Base-by-base conservation (phyloP, 2,888 invertebrate species). In the Chaetogeoica ovagalla region DNA sequence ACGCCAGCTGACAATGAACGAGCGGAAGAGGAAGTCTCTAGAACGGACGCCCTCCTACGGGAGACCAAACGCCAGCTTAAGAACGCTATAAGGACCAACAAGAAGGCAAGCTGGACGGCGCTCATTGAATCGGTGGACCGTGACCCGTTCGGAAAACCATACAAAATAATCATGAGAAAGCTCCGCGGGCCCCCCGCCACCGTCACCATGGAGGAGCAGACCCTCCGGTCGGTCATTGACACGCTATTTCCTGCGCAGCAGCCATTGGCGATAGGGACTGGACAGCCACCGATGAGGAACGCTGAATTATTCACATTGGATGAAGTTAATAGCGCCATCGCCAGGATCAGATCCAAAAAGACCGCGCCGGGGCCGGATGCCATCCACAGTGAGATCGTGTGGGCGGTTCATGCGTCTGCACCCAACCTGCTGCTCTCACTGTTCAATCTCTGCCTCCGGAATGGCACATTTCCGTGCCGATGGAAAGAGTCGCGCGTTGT, bases 221-320 rank as follows among this genome's bases (percentile, higher is more conserved):
- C 21, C 4, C 21, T 66, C 6, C 0, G n/a, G 1, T 23, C 21
- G 2, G 23, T 48, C 1, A 15, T 48, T 0, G n/a, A 13, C 7
- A 48, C 21, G 0, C 66, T 66, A 0, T 66, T 66, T 37, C 66
- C 66, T n/a, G 0, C 17, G 9, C 11, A 39, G 9, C 11, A 2
- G n/a, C 23, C 3, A 21, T 0, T 9, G 15, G 15, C 5, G 0
- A 8, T 2, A 21, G 8, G 15, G 13, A 0, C 4, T 4, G 48
- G 11, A 2, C 5, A 17, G 21, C 2, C 23, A 0, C 7, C 7
- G 13, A 13, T 0, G n/a, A 48, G 1, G 0, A 1, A 1, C 0
- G n/a, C 6, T 1, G 66, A 23, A 2, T 15, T 2, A 0, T 66
- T 66, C 48, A 48, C 21, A 0, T 0, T 0, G 21, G 5, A 1